Conservation (phyloP, 2,113 vertebrate species). For the Typhlomys cinereus region DNA sequence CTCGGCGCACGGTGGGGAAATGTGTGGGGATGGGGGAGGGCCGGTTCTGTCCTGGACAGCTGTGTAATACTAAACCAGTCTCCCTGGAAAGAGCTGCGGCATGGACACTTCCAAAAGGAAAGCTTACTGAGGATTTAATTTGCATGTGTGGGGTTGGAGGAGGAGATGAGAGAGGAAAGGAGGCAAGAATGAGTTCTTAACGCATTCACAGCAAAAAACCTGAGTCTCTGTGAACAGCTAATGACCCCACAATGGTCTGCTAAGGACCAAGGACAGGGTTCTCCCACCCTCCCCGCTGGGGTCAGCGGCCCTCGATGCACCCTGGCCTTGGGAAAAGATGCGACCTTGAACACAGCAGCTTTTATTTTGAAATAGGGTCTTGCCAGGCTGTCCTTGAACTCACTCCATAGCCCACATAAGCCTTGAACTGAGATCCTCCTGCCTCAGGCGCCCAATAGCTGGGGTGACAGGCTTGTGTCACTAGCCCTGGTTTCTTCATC, state of each 20-base stretch:
- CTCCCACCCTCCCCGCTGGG: background rate
- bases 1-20: background rate
- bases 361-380: too few species aligned
- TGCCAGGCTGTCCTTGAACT: background rate
- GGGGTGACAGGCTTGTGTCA: too few species aligned
- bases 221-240: background rate
- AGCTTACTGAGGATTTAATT: background rate
- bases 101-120: background rate
- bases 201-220: background rate
- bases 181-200: background rate
- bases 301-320: background rate
- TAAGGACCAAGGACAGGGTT: too few species aligned
- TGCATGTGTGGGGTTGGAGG: background rate
- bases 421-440: too few species aligned
- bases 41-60: background rate
- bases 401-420: too few species aligned
- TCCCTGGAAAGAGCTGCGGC: background rate
- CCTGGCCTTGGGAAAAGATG: background rate
- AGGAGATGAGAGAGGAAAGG: too few species aligned
- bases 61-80: background rate
- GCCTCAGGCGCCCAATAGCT: background rate
- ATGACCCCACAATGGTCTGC: background rate
- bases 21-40: too few species aligned
- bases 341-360: background rate
- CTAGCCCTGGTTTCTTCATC: too few species aligned